Conservation (phyloP, 2,113 vertebrate genomes). For the Elephantulus edwardii region DNA sequence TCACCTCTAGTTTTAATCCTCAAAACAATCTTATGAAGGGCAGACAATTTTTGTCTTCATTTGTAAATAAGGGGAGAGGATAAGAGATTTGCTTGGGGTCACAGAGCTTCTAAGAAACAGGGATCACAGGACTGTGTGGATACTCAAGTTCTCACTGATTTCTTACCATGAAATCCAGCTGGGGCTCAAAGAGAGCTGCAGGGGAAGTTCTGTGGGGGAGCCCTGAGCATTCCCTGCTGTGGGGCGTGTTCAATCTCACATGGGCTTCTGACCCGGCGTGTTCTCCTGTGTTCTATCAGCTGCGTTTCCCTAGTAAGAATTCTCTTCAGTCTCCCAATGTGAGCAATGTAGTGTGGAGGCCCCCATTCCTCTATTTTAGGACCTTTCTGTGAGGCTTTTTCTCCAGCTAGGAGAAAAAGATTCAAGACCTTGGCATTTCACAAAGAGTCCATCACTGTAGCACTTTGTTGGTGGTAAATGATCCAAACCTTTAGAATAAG, state of each 20-base stretch:
- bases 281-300: not conserved
- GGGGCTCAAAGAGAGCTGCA: accelerated
- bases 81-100: too few relatives aligned
- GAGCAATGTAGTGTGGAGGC: not conserved
- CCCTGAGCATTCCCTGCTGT: accelerated
- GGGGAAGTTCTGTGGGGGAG: not conserved
- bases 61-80: not conserved
- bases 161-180: not conserved
- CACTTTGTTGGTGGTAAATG: not conserved
- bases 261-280: not conserved
- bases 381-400: not conserved
- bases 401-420: not conserved
- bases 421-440: too few relatives aligned
- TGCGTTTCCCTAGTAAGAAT: accelerated
- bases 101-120: not conserved
- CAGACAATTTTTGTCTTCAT: not conserved
- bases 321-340: not conserved
- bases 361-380: not conserved
- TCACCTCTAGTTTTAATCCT: conserved; percentile 13
- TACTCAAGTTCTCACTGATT: not conserved
- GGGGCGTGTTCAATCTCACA: not conserved
- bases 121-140: not conserved
- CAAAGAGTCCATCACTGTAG: not conserved
- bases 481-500: not conserved
- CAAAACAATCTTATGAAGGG: not conserved